Conservation (phyloP, 1,140 invertebrate species). For the Dendrolimus kikuchii region DNA sequence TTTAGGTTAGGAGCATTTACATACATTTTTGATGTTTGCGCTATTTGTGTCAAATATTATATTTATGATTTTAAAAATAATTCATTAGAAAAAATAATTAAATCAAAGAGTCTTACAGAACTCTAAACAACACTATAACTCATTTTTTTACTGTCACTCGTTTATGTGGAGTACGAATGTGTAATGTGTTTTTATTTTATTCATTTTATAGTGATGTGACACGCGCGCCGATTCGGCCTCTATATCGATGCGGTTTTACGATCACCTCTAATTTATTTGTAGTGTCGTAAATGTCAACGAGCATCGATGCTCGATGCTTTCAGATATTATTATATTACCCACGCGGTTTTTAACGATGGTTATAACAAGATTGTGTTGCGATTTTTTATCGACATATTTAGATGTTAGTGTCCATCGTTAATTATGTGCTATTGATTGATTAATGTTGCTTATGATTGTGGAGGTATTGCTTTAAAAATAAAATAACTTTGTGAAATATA, state of each 20-base stretch:
- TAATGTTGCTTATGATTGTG: too few species aligned
- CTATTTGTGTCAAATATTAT: too few species aligned
- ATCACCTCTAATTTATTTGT: conserved; percentile 59
- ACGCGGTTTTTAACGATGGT: conserved; percentile 51
- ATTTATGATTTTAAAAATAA: too few species aligned
- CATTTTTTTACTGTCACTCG: conserved; percentile 50
- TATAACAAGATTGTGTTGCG: conserved; percentile 41
- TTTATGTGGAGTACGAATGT: conserved; percentile 31
- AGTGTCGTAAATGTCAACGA: conserved; percentile 53
- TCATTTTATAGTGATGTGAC: conserved; percentile 54
- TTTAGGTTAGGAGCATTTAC: too few species aligned
- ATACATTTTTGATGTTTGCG: too few species aligned
- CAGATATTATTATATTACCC: conserved; percentile 52
- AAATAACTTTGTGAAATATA: too few species aligned
- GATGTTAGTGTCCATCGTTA: neutral
- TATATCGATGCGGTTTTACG: conserved; percentile 52
- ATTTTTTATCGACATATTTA: conserved; percentile 4
- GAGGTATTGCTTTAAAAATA: too few species aligned
- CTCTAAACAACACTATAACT: conserved; percentile 31
- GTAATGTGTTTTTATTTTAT: conserved; percentile 14
- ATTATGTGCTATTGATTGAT: neutral
- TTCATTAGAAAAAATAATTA: too few species aligned
- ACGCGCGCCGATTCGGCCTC: conserved; percentile 47
- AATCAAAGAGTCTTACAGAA: neutral
- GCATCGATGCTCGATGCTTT: conserved; percentile 42